Conservation (phyloP, 2,888 invertebrate genomes). For the Bimastos eiseni region DNA sequence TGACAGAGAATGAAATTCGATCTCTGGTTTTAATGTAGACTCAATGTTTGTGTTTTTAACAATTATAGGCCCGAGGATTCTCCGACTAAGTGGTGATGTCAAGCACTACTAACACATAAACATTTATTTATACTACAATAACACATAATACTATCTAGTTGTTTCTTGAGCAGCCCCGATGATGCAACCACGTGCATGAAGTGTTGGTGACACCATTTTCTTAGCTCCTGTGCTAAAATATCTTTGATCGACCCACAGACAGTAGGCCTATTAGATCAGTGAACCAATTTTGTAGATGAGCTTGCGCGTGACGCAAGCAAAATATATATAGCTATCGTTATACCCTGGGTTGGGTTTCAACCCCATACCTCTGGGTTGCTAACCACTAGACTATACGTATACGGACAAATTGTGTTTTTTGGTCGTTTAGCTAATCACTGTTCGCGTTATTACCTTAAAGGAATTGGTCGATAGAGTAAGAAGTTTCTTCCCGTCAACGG, state of each 20-base stretch:
- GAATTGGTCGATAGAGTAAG: not conserved
- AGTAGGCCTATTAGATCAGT: not conserved
- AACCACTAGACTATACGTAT: not conserved
- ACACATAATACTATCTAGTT: too few species aligned
- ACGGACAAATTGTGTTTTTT: too few species aligned
- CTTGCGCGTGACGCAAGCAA: not conserved
- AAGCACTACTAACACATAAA: too few species aligned
- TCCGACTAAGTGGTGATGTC: too few species aligned
- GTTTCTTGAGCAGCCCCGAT: too few species aligned
- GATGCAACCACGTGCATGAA: too few species aligned
- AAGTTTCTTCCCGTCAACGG: not conserved
- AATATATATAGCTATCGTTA: not conserved
- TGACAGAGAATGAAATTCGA: not conserved
- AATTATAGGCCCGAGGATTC: too few species aligned
- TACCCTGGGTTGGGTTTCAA: not conserved
- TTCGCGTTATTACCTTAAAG: not conserved
- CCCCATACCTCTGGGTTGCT: not conserved
- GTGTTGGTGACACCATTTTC: not conserved
- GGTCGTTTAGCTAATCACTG: too few species aligned
- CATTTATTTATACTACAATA: too few species aligned
- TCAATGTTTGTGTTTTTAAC: too few species aligned
- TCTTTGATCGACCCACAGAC: not conserved
- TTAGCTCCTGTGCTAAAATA: not conserved
- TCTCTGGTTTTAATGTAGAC: not conserved
- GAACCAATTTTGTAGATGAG: not conserved